Percentiles rank a stretch among this genome's conserved stretches.
phyloP scores from a whole-genome alignment of 1,140 invertebrate species.

The Brachionus koreanus region DNA sequence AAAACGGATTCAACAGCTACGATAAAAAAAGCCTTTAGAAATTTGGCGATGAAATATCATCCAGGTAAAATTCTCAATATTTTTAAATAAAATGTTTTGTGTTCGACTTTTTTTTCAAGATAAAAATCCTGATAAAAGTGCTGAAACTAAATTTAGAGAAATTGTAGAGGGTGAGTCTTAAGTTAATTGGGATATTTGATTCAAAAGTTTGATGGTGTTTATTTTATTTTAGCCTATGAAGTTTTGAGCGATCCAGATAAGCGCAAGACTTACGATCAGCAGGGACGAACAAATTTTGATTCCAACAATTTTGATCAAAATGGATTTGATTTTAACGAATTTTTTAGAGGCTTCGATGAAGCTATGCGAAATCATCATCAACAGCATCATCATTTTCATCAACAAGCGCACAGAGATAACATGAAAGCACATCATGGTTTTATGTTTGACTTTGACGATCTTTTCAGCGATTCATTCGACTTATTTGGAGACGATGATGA shows the following conservation, averaged over 20 bases:
- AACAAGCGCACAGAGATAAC: background rate
- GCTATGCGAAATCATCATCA: conserved; percentile 37
- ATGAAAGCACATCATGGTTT: conserved; percentile 34
- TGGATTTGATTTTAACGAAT: conserved; percentile 39
- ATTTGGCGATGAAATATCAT: conserved; percentile 94
- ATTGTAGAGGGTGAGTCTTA: conserved; percentile 13
- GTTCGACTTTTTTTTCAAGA: background rate
- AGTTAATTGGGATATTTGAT: background rate
- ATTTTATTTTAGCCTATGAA: conserved; percentile 28
- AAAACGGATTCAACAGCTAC: conserved; percentile 79
- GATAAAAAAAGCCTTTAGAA: conserved; percentile 69
- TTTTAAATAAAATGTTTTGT: background rate
- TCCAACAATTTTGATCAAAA: background rate
- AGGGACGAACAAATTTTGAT: background rate
- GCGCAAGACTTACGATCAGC: background rate
- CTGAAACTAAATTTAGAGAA: conserved; percentile 38
- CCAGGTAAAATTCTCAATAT: conserved; percentile 73
- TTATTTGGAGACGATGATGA: background rate
- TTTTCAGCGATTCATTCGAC: conserved; percentile 28
- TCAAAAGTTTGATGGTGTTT: background rate
- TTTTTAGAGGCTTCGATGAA: conserved; percentile 32
- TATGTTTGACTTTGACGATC: conserved; percentile 42
- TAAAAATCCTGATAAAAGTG: conserved; percentile 42
- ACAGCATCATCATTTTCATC: conserved; percentile 7
- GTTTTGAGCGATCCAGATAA: conserved; percentile 27